Base-by-base conservation (phyloP, 2,888 invertebrate species). In the Sarcophaga variegata region DNA sequence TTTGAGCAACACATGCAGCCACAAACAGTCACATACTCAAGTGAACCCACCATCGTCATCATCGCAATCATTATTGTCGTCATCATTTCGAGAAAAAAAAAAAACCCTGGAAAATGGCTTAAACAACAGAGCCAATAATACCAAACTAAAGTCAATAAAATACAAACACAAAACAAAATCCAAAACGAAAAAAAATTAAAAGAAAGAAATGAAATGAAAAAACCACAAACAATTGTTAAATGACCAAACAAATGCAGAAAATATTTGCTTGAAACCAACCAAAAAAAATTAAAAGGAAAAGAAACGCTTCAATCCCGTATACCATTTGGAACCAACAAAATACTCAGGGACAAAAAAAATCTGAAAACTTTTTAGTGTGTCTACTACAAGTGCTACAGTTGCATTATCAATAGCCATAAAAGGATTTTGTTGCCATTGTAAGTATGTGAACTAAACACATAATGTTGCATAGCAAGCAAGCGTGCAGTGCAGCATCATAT, bases 1-100 rank as follows among this genome's bases (percentile, higher is more conserved):
- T 88, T 89, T 88, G 82, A 88, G 88, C 88, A 86, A 82, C 83
- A 84, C 88, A 89, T 88, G 81, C 75, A 74, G 71, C 64, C 70
- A 70, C 78, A 83, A 75, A 70, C 78, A 83, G 54, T 54, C 54
- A 54, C 54, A 54, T 54, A 54, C 5, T 12, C 17, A 54, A 14
- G 4, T 17, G 17, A 54, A 54, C 12, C 77, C 80, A 74, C 63
- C 84, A 78, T 62, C 72, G 20, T 12, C 60, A 62, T 22, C 85
- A 71, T n/a, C 66, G 64, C 59, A 72, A 81, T 12, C 25, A 49
- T 2, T 25, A 59, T 69, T 63, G 47, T 59, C 66, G 45, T 59
- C 74, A 70, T 74, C 82, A 75, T 59, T 64, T 64, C 54, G 45
- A 59, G 37, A 54, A 66, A 66, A 47, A 17, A n/a, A 20, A 20